phyloP scores from a whole-genome alignment of 2,113 vertebrate genomes.

The Pituophis catenifer region DNA sequence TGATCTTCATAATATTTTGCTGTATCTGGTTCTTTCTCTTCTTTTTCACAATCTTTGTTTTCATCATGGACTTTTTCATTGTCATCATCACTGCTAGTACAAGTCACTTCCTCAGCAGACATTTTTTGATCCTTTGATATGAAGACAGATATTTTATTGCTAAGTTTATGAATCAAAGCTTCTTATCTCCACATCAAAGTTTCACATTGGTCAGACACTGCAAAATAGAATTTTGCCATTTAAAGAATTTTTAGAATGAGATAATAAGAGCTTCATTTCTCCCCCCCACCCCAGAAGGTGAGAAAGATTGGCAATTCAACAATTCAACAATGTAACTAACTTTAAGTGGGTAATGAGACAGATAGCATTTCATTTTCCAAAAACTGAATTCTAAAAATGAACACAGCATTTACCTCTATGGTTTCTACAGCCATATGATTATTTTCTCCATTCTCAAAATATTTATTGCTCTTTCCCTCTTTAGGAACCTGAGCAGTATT shows the following conservation, averaged over 20 bases:
- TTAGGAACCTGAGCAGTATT: background rate
- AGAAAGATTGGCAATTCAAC: background rate
- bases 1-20: background rate
- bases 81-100: conserved; percentile 14
- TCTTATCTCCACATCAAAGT: conserved; percentile 1
- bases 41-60: conserved; percentile 44
- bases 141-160: conserved; percentile 40
- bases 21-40: background rate
- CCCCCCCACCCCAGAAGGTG: too few species aligned
- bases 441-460: conserved; percentile 22
- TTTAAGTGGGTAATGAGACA: background rate
- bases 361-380: background rate
- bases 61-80: conserved; percentile 27
- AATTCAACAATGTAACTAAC: background rate
- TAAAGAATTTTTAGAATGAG: background rate
- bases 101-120: conserved; percentile 43
- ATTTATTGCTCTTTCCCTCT: conserved; percentile 14
- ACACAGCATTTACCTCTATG: conserved; percentile 49
- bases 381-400: background rate
- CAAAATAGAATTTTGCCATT: background rate
- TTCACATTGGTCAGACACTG: background rate
- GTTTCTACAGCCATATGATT: conserved; percentile 9
- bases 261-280: background rate
- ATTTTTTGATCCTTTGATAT: conserved; percentile 58
- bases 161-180: background rate